Conservation (phyloP, 2,797 vertebrate genomes). For the Phalloptychus januarius region DNA sequence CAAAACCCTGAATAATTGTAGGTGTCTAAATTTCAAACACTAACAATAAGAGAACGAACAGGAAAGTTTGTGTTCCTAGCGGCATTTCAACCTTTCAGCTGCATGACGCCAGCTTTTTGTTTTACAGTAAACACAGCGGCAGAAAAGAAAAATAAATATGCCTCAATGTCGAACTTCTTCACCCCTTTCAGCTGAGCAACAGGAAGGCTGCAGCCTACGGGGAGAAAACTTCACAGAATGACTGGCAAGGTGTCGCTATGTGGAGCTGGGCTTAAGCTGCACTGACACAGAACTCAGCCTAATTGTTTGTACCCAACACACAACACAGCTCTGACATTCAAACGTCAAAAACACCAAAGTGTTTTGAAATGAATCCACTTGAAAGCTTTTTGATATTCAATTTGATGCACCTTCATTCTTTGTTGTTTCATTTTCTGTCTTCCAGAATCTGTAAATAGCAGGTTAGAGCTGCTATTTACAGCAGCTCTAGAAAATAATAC, state of each 20-base stretch:
- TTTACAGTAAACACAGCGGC: constrained; percentile 45
- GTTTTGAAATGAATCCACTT: constrained; percentile 40
- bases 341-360: constrained; percentile 27
- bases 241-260: constrained; percentile 51
- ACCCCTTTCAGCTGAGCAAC: constrained; percentile 26
- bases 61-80: constrained; percentile 45
- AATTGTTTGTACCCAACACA: constrained; percentile 58
- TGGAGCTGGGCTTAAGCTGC: constrained; percentile 51
- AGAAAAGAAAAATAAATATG: constrained; percentile 6
- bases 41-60: background rate
- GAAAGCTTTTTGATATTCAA: background rate
- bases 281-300: constrained; percentile 59
- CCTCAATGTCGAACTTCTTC: background rate
- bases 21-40: background rate
- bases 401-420: constrained; percentile 4
- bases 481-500: background rate
- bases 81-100: constrained; percentile 55
- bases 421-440: background rate
- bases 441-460: constrained; percentile 12
- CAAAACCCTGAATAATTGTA: background rate
- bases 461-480: background rate
- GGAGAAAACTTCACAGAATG: constrained; percentile 49
- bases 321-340: constrained; percentile 58
- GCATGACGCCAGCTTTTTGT: constrained; percentile 36
- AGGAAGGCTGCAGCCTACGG: constrained; percentile 16